These are phyloP conservation scores for Sterna hirundo DNA, from an alignment of 2,113 vertebrate species.

Conservation along the genomic window DNA sequence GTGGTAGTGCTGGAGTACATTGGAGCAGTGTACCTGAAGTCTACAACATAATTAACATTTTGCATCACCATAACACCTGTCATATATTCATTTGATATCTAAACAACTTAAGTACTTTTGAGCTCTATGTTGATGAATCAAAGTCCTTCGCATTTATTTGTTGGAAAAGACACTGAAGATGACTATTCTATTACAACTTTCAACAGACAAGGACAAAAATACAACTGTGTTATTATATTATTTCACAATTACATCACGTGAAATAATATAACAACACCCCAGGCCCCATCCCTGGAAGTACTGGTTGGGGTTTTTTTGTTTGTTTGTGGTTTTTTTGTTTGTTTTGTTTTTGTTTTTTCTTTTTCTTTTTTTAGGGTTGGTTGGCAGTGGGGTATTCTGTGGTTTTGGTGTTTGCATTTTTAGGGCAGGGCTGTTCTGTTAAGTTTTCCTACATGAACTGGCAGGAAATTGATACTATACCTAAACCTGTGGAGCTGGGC, in stretches of 20 bases:
- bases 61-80: neutral
- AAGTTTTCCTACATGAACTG: neutral
- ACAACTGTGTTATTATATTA: neutral
- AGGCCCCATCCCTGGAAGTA: neutral
- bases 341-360: too few species aligned
- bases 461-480: neutral
- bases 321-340: too few species aligned
- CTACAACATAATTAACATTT: neutral
- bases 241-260: neutral
- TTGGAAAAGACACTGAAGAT: neutral
- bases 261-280: neutral
- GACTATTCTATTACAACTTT: neutral
- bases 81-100: neutral
- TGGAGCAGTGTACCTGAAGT: neutral
- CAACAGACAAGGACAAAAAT: neutral
- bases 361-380: neutral
- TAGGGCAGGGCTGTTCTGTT: neutral
- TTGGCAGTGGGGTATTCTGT: neutral
- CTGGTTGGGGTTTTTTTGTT: too few species aligned
- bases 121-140: neutral
- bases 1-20: neutral
- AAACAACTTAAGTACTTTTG: neutral
- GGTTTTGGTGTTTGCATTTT: neutral
- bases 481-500: neutral
- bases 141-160: neutral